phyloP scores from a whole-genome alignment of 2,113 vertebrate species.

The Colinus virginianus region DNA sequence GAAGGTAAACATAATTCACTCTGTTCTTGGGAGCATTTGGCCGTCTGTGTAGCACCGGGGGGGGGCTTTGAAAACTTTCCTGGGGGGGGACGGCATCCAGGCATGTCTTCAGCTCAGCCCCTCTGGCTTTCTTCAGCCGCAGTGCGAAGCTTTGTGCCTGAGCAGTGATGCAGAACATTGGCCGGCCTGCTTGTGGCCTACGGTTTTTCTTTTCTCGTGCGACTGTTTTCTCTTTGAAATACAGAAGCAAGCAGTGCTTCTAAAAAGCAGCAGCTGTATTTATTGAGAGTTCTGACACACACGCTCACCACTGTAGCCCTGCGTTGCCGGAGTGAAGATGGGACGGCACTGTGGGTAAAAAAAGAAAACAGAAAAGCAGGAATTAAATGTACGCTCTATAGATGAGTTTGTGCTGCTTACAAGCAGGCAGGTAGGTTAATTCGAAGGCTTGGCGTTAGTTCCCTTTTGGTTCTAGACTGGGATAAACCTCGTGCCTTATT shows the following conservation, averaged over 20 bases:
- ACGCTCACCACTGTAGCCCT: not conserved
- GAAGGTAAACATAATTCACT: not conserved
- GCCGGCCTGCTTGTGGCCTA: conserved; percentile 23
- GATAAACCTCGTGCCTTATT: not conserved
- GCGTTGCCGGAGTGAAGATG: not conserved
- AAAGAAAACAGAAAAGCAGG: not conserved
- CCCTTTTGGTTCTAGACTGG: conserved; percentile 41
- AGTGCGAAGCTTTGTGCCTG: conserved; percentile 65
- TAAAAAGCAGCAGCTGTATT: not conserved
- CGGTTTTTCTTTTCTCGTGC: not conserved
- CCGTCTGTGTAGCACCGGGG: not conserved
- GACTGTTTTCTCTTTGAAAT: not conserved
- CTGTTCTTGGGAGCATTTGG: not conserved
- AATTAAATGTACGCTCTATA: not conserved
- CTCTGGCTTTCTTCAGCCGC: conserved; percentile 53
- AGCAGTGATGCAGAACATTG: conserved; percentile 68
- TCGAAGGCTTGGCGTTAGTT: conserved; percentile 44
- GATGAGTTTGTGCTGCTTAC: not conserved
- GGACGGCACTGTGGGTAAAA: not conserved
- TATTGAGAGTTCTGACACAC: not conserved
- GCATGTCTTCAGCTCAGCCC: conserved; percentile 43
- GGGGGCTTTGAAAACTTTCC: not conserved
- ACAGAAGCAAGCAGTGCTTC: not conserved
- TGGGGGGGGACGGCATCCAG: not conserved
- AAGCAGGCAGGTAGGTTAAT: conserved; percentile 22